These are phyloP conservation scores for Saccostrea cuccullata DNA, from an alignment of 1,140 invertebrate genomes.

Conservation along the genomic window DNA sequence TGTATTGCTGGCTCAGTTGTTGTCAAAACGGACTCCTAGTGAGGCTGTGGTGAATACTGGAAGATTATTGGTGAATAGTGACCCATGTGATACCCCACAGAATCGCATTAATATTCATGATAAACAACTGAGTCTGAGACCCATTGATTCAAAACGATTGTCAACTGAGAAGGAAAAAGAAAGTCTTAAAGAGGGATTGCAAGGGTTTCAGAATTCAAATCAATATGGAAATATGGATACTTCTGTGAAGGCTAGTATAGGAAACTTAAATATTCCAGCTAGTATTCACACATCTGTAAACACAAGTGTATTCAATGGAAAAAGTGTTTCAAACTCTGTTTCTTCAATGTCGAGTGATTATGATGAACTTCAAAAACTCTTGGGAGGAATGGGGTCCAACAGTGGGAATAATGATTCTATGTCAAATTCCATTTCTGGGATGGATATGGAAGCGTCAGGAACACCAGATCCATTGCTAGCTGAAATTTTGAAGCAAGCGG, in stretches of 20 bases:
- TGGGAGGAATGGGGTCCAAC: slow-evolving; percentile 21
- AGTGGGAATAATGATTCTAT: neutral
- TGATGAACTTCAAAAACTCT: slow-evolving; percentile 20
- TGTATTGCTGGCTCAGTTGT: slow-evolving; percentile 89
- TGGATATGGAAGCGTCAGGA: slow-evolving; percentile 51
- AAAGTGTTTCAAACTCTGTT: slow-evolving; percentile 2
- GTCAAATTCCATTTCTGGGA: neutral
- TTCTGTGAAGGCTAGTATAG: slow-evolving; percentile 1
- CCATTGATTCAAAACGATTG: slow-evolving; percentile 47
- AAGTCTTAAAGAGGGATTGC: neutral
- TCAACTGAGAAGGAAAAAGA: slow-evolving; percentile 28
- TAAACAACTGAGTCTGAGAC: slow-evolving; percentile 63
- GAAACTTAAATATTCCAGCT: neutral
- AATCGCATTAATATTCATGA: slow-evolving; percentile 70
- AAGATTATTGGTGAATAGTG: slow-evolving; percentile 58
- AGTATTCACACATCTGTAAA: neutral
- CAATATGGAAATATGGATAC: neutral
- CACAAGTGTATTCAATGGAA: slow-evolving; percentile 23
- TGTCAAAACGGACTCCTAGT: slow-evolving; percentile 88
- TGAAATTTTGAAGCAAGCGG: slow-evolving; percentile 74
- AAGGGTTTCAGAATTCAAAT: slow-evolving; percentile 5
- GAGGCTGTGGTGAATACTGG: slow-evolving; percentile 81
- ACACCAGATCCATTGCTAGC: slow-evolving; percentile 69
- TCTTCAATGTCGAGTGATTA: neutral
- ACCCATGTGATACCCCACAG: slow-evolving; percentile 73